Percentiles rank a stretch among this genome's conserved stretches.
Evolutionary conservation across 2,797 vertebrate genomes (phyloP).

Genomic region (Phrynocephalus forsythii): DNA sequence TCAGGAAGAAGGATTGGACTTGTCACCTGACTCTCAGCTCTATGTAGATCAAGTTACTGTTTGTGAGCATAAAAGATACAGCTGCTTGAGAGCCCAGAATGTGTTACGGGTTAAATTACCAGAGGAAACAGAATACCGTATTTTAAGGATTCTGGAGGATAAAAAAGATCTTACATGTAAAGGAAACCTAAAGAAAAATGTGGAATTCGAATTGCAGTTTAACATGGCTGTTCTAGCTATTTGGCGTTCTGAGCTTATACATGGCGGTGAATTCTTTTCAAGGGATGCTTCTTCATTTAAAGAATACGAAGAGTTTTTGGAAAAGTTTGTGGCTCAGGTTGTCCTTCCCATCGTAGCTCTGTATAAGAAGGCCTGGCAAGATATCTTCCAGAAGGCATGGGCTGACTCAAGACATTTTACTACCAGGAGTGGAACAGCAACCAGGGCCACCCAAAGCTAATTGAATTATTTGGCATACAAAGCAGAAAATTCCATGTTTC

Average conservation of each 20-base stretch:
- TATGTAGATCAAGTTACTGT: not conserved
- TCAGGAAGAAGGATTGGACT: no score
- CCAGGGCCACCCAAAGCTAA: not conserved
- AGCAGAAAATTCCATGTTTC: not conserved
- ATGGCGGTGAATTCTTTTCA: accelerated
- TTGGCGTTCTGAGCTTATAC: not conserved
- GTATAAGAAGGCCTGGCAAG: not conserved
- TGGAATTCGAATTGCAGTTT: conserved; percentile 15
- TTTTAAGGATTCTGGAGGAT: not conserved
- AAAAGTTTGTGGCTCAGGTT: not conserved
- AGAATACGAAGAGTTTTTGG: not conserved
- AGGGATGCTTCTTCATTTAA: not conserved
- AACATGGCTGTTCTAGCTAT: conserved; percentile 29
- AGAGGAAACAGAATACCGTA: not conserved
- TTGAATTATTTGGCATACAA: not conserved
- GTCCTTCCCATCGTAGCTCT: conserved; percentile 15
- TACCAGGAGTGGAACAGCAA: not conserved
- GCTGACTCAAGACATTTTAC: not conserved
- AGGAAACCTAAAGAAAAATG: not conserved
- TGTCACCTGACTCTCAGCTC: no score
- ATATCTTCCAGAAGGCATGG: not conserved
- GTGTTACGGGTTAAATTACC: not conserved
- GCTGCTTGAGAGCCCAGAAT: not conserved
- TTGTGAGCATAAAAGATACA: not conserved
- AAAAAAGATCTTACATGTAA: not conserved